Conservation (phyloP, 2,113 vertebrate species). For the Artemisiospiza belli region DNA sequence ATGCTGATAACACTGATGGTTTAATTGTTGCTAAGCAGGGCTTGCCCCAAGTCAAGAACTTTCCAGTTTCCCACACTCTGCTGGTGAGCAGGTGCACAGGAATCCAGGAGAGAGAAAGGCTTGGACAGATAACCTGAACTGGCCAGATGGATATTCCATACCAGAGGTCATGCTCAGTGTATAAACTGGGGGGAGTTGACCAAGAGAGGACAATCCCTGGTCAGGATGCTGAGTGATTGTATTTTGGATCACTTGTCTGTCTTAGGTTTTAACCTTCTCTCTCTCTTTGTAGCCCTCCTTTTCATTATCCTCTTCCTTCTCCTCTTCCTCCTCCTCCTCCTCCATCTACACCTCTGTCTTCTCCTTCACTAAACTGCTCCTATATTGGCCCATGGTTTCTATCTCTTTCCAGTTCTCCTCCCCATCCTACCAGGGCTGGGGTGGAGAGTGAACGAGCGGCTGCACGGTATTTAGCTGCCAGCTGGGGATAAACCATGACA, state of each 20-base stretch:
- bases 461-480: background rate
- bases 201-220: background rate
- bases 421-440: no score
- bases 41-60: background rate
- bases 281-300: background rate
- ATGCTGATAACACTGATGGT: background rate
- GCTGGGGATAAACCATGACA: background rate
- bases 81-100: background rate
- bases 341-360: no score
- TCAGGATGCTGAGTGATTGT: background rate
- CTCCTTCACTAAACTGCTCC: background rate
- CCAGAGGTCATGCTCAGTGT: background rate
- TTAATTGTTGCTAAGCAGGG: background rate
- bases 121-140: background rate
- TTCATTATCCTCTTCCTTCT: background rate
- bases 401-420: background rate
- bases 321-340: no score
- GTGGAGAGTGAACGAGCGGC: background rate
- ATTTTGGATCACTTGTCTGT: background rate
- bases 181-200: background rate
- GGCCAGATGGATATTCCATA: background rate
- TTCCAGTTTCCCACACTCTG: background rate
- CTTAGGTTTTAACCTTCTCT: background rate
- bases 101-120: background rate
- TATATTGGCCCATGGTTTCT: background rate